Percentiles rank a stretch among this genome's conserved stretches.
These are phyloP conservation scores for Drosophila dunni DNA, from an alignment of 1,140 invertebrate genomes.

Conservation along the genomic window DNA sequence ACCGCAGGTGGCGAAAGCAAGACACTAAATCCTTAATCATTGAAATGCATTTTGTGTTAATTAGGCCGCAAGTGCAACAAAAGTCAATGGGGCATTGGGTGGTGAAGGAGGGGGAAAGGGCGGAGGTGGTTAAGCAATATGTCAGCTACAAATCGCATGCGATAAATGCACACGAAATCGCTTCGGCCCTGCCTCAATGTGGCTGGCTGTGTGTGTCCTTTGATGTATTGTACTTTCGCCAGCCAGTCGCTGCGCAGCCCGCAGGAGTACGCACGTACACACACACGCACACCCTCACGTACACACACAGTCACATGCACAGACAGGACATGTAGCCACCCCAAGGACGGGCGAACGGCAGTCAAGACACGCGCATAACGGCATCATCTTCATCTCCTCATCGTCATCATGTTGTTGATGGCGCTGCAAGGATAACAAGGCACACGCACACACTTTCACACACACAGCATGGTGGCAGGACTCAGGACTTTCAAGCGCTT, in stretches of 20 bases:
- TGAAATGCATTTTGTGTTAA: constrained; percentile 50
- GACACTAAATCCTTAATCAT: constrained; percentile 49
- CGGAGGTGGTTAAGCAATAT: neutral
- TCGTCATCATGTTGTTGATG: constrained; percentile 9
- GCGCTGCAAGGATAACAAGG: constrained; percentile 41
- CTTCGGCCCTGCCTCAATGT: constrained; percentile 68
- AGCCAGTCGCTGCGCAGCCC: constrained; percentile 66
- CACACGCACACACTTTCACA: constrained; percentile 30
- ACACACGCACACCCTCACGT: constrained; percentile 44
- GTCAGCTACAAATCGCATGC: constrained; percentile 50
- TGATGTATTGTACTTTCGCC: constrained; percentile 77
- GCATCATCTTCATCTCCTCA: constrained; percentile 41
- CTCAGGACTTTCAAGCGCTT: constrained; percentile 10
- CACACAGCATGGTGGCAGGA: constrained; percentile 42
- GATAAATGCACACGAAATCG: constrained; percentile 51
- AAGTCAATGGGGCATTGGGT: constrained; percentile 48
- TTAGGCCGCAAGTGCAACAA: constrained; percentile 45
- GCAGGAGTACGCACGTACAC: constrained; percentile 55
- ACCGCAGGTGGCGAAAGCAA: constrained; percentile 44
- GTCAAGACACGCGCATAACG: constrained; percentile 63
- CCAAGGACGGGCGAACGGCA: constrained; percentile 41
- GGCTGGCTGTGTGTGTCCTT: constrained; percentile 59
- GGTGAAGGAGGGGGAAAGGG: neutral
- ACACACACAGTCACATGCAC: constrained; percentile 40
- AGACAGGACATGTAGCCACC: constrained; percentile 26